Evolutionary conservation across 64 coral and sea anemone species (phyloP), one percentile per base, ranked within the genome.

Genomic region (Dendronephthya gigantea): DNA sequence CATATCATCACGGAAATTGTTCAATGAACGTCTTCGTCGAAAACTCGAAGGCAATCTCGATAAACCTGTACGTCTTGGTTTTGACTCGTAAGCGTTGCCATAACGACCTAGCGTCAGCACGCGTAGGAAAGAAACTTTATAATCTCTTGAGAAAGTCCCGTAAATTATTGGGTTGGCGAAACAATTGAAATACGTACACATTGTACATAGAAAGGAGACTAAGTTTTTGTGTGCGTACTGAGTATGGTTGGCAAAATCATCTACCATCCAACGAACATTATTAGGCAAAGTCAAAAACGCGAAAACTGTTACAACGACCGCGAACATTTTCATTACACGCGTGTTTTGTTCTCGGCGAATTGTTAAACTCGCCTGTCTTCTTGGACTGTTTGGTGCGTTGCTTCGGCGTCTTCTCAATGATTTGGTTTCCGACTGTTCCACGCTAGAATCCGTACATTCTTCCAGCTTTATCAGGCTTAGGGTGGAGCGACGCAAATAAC

Each of bases 251-350:
- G 12, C 55, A 62, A 62, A 62, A 62, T 62, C 55, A 27, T 62
- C 19, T 7, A 62, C 55, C 25, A 79, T 35, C 72, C 72, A 79
- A 36, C 30, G 72, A 2, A 79, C 72, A 19, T 79, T 79, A 33
- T 79, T 79, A 29, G 72, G 72, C 37, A 79, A 19, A 34, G 72
- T 79, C 14, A 79, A 34, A 39, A 79, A 36, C 32, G 72, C 72
- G 72, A 79, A 79, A 39, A 79, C 72, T 5, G 72, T 39, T 9
- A 79, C 72, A 29, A 79, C 72, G 10, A 79, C 72, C 19, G 72
- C 72, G 36, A 79, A 79, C 72, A 79, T 79, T 79, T 79, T 79
- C 72, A 79, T 39, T 16, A 79, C 72, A 0, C 72, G 72, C 28
- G 72, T 33, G 72, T 79, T 79, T 17, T 79, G 72, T 79, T 79